These are phyloP conservation scores for Orius insidiosus DNA, from an alignment of 1,140 invertebrate species.

Conservation along the genomic window DNA sequence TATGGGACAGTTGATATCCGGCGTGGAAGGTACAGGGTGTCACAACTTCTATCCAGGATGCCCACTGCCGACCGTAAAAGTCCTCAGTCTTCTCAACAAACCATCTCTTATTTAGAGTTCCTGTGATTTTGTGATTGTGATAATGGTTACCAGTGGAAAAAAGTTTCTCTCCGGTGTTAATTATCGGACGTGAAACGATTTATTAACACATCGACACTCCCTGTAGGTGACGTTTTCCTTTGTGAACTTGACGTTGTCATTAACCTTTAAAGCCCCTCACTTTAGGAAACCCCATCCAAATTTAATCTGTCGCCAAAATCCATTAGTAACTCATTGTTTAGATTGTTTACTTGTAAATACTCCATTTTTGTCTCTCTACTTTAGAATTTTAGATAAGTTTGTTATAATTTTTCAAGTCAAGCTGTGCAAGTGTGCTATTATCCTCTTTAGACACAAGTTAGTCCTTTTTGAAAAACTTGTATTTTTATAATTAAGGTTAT, in stretches of 20 bases:
- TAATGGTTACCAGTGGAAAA: constrained; percentile 22
- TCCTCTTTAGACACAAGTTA: too few relatives aligned
- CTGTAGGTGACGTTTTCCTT: neutral
- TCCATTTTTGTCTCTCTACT: too few relatives aligned
- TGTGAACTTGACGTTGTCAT: neutral
- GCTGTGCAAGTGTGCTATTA: too few relatives aligned
- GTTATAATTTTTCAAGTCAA: too few relatives aligned
- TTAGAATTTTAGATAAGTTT: too few relatives aligned
- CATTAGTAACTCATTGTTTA: too few relatives aligned
- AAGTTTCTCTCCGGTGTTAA: neutral
- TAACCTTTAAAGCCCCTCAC: neutral
- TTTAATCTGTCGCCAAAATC: too few relatives aligned
- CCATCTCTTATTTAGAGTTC: constrained; percentile 6
- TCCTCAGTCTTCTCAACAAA: constrained; percentile 50
- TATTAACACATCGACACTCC: neutral
- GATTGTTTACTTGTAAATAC: too few relatives aligned
- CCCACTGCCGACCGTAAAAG: constrained; percentile 42
- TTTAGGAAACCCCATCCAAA: too few relatives aligned
- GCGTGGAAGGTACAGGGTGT: constrained; percentile 48
- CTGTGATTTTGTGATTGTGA: too few relatives aligned
- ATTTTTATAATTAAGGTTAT: too few relatives aligned
- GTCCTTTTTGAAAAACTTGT: too few relatives aligned
- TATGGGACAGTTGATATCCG: constrained; percentile 59
- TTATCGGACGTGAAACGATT: neutral
- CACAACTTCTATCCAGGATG: constrained; percentile 53